Conservation (phyloP, 2,113 vertebrate species). For the Eudyptes chrysolophus region DNA sequence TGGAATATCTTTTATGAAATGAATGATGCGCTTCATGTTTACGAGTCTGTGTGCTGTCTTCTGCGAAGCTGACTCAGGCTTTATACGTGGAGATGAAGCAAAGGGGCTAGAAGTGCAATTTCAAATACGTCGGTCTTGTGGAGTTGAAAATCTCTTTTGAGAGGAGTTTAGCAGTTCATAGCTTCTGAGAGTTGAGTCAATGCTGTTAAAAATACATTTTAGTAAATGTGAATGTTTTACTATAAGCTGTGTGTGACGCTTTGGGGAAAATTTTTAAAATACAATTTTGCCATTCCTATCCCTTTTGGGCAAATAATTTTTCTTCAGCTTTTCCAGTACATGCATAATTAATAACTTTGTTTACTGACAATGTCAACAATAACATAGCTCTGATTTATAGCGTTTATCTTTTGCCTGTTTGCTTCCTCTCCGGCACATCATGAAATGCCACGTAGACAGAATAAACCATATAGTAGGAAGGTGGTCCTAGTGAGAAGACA, state of each 20-base stretch:
- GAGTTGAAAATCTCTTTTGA: background rate
- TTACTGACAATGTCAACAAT: background rate
- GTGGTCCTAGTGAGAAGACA: background rate
- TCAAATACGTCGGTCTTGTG: background rate
- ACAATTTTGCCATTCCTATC: background rate
- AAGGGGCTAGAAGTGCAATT: background rate
- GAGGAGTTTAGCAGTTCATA: background rate
- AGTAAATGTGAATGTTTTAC: background rate
- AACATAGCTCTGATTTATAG: background rate
- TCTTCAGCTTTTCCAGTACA: background rate
- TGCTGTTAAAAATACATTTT: background rate
- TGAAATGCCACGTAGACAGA: background rate
- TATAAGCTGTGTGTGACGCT: rapidly evolving
- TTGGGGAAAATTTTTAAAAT: background rate
- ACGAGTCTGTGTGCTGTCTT: rapidly evolving
- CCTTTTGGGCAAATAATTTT: conserved; percentile 22
- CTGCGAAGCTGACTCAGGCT: background rate
- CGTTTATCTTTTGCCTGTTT: background rate
- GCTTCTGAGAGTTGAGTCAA: background rate
- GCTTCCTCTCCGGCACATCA: background rate
- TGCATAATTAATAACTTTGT: conserved; percentile 26
- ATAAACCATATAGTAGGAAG: background rate
- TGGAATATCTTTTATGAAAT: background rate
- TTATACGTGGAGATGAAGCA: background rate
- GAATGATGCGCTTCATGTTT: background rate